Conservation (phyloP, 2,888 invertebrate species). For the Sussaba pulchella region DNA sequence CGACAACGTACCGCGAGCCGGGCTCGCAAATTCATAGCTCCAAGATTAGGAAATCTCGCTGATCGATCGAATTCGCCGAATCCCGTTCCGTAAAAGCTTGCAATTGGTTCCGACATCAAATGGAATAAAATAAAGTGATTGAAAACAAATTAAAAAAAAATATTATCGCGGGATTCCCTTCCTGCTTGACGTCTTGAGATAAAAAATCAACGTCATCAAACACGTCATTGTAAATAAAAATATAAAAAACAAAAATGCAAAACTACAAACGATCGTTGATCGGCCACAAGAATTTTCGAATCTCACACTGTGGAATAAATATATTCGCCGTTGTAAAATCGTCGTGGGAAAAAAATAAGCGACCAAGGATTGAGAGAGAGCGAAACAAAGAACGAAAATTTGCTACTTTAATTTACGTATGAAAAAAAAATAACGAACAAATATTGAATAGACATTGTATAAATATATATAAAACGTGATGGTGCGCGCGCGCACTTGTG, state of each 20-base stretch:
- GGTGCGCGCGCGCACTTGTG: neutral
- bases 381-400: constrained; percentile 35
- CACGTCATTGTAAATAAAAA: constrained; percentile 47
- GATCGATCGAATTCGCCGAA: constrained; percentile 32
- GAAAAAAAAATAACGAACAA: constrained; percentile 16
- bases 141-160: too few species aligned
- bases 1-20: constrained; percentile 30
- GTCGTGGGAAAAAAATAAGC: neutral
- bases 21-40: constrained; percentile 25
- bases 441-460: constrained; percentile 44
- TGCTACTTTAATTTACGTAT: constrained; percentile 57
- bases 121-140: too few species aligned
- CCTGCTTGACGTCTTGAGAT: neutral
- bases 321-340: constrained; percentile 30
- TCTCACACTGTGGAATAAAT: constrained; percentile 7
- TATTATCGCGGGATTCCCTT: neutral
- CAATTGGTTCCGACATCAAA: too few species aligned
- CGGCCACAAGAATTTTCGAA: constrained; percentile 32
- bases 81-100: too few species aligned
- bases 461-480: constrained; percentile 52
- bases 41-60: constrained; percentile 41
- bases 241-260: constrained; percentile 1
- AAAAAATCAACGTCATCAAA: too few species aligned
- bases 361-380: neutral
- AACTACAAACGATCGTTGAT: constrained; percentile 7